These are phyloP conservation scores for Anthopleura sola DNA, from an alignment of 64 coral and sea anemone species.

Conservation along the genomic window DNA sequence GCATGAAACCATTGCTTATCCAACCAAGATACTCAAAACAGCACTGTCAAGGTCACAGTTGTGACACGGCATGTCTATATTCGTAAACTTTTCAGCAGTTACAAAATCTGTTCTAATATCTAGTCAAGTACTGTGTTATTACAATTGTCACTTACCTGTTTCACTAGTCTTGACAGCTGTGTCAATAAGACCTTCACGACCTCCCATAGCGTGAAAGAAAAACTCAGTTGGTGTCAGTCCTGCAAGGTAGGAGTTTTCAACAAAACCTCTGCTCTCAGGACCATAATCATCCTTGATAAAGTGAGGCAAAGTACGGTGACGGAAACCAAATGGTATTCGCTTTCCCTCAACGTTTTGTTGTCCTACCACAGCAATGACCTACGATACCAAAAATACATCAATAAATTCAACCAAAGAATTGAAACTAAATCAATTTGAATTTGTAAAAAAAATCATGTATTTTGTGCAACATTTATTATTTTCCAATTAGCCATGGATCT, in stretches of 20 bases:
- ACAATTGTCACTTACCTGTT: slow-evolving; percentile 68
- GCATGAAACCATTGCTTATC: no score
- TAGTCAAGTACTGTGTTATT: no score
- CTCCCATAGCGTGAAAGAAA: slow-evolving; percentile 99
- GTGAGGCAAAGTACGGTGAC: slow-evolving; percentile 94
- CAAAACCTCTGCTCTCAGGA: slow-evolving; percentile 98
- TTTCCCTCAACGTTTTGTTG: slow-evolving; percentile 99
- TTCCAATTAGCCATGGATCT: no score
- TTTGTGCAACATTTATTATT: no score
- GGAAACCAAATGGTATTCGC: slow-evolving; percentile 99
- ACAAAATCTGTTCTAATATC: no score
- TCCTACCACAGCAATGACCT: slow-evolving; percentile 99
- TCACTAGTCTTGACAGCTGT: slow-evolving; percentile 99
- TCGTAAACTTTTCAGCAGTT: no score
- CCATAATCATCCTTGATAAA: slow-evolving; percentile 99
- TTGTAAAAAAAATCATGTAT: no score
- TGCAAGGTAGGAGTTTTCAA: slow-evolving; percentile 99
- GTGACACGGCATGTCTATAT: no score
- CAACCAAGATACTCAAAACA: background rate
- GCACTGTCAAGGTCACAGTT: no score
- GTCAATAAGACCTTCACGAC: slow-evolving; percentile 99
- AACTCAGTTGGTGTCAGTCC: slow-evolving; percentile 98
- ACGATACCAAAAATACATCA: background rate
- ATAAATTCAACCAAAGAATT: background rate
- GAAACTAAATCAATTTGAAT: background rate